phyloP scores from a whole-genome alignment of 2,113 vertebrate genomes.

The Neodontobutis hainanensis region DNA sequence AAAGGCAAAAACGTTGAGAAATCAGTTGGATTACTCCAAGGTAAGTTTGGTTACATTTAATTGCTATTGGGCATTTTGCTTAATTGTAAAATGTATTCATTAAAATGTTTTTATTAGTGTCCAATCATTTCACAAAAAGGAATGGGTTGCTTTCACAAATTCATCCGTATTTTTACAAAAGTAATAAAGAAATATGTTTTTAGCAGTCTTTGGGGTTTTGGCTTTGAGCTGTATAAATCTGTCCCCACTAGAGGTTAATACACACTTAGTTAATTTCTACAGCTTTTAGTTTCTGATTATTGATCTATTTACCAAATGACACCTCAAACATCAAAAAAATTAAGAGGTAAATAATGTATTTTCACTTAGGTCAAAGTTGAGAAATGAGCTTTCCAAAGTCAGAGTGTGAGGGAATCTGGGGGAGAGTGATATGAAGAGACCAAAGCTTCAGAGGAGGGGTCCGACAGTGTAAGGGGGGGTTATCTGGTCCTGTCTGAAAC shows the following conservation, averaged over 20 bases:
- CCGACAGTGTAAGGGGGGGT: slow-evolving; percentile 54
- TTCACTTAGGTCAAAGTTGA: slow-evolving; percentile 63
- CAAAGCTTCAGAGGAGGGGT: slow-evolving; percentile 57
- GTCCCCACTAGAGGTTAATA: neutral
- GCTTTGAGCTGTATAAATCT: neutral
- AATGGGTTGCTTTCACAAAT: neutral
- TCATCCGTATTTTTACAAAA: too few relatives aligned
- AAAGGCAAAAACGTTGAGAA: slow-evolving; percentile 85
- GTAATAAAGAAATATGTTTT: too few relatives aligned
- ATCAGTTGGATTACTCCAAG: slow-evolving; percentile 86
- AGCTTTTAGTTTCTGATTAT: slow-evolving; percentile 1
- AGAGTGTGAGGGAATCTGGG: slow-evolving; percentile 60
- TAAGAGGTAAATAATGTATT: slow-evolving; percentile 42
- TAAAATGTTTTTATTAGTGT: too few relatives aligned
- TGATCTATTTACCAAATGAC: slow-evolving; percentile 1
- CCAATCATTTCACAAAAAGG: too few relatives aligned
- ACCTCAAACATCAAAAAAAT: neutral
- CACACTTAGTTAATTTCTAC: too few relatives aligned
- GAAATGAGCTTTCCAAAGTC: slow-evolving; percentile 75
- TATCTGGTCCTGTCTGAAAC: slow-evolving; percentile 79
- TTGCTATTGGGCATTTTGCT: too few relatives aligned
- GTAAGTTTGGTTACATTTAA: slow-evolving; percentile 68
- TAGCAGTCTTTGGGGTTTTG: too few relatives aligned
- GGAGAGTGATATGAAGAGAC: slow-evolving; percentile 50
- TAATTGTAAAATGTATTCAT: too few relatives aligned